Percentiles rank a stretch among this genome's conserved stretches.
phyloP scores from a whole-genome alignment of 1,140 invertebrate genomes.

The Asobara japonica region DNA sequence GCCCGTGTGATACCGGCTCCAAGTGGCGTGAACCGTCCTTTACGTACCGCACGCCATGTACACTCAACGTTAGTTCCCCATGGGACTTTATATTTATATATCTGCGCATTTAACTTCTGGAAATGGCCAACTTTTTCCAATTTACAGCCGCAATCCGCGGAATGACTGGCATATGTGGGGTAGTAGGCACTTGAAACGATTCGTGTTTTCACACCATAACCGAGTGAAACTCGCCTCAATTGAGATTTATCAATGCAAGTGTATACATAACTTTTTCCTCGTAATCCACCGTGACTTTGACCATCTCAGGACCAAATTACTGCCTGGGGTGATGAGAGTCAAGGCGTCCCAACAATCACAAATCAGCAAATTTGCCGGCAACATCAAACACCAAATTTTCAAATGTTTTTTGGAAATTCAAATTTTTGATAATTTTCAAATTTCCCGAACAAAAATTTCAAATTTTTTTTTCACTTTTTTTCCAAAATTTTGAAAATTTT shows the following conservation, averaged over 20 bases:
- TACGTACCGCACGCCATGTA: background rate
- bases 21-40: constrained; percentile 18
- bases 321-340: no score
- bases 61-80: background rate
- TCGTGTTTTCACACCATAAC: constrained; percentile 12
- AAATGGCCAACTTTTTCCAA: background rate
- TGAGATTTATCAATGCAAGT: background rate
- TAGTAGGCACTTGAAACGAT: constrained; percentile 18
- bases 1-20: background rate
- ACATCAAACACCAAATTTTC: no score
- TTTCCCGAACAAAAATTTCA: no score
- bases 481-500: no score
- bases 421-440: no score
- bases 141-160: background rate
- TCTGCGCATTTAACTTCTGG: background rate
- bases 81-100: background rate
- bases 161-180: constrained; percentile 30
- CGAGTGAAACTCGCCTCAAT: background rate
- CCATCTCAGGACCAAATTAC: background rate
- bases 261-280: background rate
- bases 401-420: no score
- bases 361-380: no score
- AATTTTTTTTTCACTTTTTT: no score
- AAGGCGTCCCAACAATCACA: no score
- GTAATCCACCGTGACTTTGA: background rate